Evolutionary conservation across 2,797 vertebrate genomes (phyloP).

Genomic region (Lutra lutra): DNA sequence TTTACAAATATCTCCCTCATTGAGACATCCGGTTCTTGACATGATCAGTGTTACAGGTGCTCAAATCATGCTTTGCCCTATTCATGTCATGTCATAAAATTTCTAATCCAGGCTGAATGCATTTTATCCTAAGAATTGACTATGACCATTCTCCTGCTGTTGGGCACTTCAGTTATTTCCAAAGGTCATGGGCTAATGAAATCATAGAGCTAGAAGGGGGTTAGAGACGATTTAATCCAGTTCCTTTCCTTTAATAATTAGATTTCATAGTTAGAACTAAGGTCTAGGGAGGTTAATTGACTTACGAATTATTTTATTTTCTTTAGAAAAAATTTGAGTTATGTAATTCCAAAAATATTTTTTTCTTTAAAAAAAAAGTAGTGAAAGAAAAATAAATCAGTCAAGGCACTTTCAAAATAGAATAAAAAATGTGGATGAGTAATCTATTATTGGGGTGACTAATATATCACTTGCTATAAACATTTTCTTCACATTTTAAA

Average conservation of each 20-base stretch:
- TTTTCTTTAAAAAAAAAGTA: constrained; percentile 42
- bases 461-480: constrained; percentile 65
- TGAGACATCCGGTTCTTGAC: neutral
- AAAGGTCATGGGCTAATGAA: neutral
- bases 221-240: constrained; percentile 31
- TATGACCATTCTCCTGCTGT: neutral
- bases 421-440: constrained; percentile 67
- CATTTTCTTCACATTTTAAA: constrained; percentile 65
- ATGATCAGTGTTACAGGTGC: neutral
- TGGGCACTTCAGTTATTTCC: constrained; percentile 9
- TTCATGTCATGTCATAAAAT: neutral
- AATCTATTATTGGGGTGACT: constrained; percentile 63
- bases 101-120: neutral
- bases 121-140: neutral
- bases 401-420: constrained; percentile 62
- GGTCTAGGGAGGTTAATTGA: neutral
- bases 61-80: neutral
- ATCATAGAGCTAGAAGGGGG: neutral
- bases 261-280: constrained; percentile 46
- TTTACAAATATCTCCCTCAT: neutral
- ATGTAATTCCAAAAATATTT: constrained; percentile 36
- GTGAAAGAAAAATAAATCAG: constrained; percentile 66
- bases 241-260: constrained; percentile 7
- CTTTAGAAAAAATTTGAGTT: constrained; percentile 48
- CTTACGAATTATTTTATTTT: neutral